Evolutionary conservation across 2,113 vertebrate genomes (phyloP).

Genomic region (Pelecanus crispus): DNA sequence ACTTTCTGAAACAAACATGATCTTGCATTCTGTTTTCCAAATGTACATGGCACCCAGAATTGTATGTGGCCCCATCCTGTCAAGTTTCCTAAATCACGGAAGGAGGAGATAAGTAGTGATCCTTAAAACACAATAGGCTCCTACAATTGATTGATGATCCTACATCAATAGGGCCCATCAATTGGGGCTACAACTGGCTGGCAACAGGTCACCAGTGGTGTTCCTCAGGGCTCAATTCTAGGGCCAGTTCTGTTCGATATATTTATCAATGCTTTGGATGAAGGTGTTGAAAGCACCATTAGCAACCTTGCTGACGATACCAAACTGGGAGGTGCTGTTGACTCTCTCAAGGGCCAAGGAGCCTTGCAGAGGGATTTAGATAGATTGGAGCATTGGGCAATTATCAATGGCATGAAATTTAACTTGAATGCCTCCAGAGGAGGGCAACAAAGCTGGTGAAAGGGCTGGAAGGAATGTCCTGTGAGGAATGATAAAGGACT

Average conservation of each 20-base stretch:
- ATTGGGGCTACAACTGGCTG: not conserved
- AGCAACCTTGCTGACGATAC: not conserved
- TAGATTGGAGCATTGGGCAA: too few species aligned
- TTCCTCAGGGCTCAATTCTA: not conserved
- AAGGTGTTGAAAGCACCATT: not conserved
- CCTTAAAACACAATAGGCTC: not conserved
- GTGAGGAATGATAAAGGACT: not conserved
- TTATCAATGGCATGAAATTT: not conserved
- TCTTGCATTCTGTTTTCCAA: not conserved
- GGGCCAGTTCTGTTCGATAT: not conserved
- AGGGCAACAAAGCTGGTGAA: not conserved
- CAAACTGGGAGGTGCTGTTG: not conserved
- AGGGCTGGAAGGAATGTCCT: not conserved
- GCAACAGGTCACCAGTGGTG: accelerated
- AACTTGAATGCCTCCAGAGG: not conserved
- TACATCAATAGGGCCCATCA: not conserved
- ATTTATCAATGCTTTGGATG: not conserved
- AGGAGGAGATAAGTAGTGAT: not conserved
- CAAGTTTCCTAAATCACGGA: not conserved
- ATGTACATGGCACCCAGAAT: not conserved
- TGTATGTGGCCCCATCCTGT: not conserved
- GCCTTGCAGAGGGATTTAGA: not conserved
- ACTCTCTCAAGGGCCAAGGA: not conserved
- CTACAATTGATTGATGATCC: not conserved
- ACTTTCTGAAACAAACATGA: not conserved